These are phyloP conservation scores for Pelusios castaneus DNA, from an alignment of 2,113 vertebrate species.

Conservation along the genomic window DNA sequence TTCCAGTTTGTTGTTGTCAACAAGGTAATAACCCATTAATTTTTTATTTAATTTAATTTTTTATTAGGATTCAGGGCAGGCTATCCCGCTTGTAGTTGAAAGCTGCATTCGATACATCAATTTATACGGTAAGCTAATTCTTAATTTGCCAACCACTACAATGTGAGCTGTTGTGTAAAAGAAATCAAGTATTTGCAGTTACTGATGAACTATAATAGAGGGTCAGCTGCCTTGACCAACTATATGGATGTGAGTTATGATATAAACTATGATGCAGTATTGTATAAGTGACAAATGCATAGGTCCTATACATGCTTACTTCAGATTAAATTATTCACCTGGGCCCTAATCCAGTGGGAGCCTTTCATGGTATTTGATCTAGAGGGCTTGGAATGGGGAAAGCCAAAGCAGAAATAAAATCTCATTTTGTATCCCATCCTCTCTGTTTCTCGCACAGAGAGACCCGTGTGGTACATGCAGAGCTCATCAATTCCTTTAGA, in stretches of 20 bases:
- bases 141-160: accelerated
- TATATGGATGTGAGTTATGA: accelerated
- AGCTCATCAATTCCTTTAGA: background rate
- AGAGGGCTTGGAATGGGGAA: background rate
- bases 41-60: conserved; percentile 31
- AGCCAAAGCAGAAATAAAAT: background rate
- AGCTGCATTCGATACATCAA: conserved; percentile 98
- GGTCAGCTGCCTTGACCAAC: background rate
- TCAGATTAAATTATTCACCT: accelerated
- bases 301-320: background rate
- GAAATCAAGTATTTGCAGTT: accelerated
- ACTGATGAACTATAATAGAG: background rate
- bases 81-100: conserved; percentile 96
- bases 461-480: too few relatives aligned
- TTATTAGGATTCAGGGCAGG: conserved; percentile 90
- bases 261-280: accelerated
- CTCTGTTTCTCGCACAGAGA: background rate
- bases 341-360: accelerated
- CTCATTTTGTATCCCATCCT: background rate
- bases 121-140: conserved; percentile 87
- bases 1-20: background rate
- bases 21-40: background rate
- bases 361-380: background rate
- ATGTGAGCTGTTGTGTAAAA: background rate
- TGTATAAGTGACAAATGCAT: background rate